Conservation (phyloP, 2,113 vertebrate genomes). For the Hylia prasina region DNA sequence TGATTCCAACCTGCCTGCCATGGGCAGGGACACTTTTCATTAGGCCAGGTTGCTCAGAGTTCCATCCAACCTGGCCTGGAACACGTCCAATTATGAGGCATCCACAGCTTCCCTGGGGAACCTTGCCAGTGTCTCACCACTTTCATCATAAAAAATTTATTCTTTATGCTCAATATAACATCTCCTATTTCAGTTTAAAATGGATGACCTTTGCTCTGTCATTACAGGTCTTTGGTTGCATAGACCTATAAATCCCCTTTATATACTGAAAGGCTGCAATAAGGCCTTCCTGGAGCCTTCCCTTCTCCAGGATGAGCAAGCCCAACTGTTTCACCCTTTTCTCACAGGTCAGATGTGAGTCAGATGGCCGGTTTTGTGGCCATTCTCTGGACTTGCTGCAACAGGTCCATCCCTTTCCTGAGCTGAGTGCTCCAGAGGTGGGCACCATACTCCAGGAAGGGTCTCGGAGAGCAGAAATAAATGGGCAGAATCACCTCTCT, state of each 20-base stretch:
- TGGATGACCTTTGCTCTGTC: rapidly evolving
- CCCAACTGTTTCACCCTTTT: not conserved
- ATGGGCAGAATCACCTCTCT: not conserved
- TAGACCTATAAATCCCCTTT: not conserved
- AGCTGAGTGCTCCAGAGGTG: not conserved
- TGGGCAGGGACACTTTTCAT: not conserved
- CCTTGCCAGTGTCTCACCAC: not conserved
- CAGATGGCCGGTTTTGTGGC: too few relatives aligned
- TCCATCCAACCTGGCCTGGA: not conserved
- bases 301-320: not conserved
- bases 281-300: not conserved
- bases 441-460: not conserved
- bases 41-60: not conserved
- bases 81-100: not conserved
- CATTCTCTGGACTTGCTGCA: not conserved
- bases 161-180: not conserved
- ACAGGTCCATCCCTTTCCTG: not conserved
- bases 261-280: not conserved
- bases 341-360: too few relatives aligned
- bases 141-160: not conserved
- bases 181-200: not conserved
- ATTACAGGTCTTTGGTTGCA: not conserved
- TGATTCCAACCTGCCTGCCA: not conserved
- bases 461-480: not conserved
- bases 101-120: not conserved